Evolutionary conservation across 2,797 vertebrate genomes (phyloP).

Genomic region (Galagoides demidoff): DNA sequence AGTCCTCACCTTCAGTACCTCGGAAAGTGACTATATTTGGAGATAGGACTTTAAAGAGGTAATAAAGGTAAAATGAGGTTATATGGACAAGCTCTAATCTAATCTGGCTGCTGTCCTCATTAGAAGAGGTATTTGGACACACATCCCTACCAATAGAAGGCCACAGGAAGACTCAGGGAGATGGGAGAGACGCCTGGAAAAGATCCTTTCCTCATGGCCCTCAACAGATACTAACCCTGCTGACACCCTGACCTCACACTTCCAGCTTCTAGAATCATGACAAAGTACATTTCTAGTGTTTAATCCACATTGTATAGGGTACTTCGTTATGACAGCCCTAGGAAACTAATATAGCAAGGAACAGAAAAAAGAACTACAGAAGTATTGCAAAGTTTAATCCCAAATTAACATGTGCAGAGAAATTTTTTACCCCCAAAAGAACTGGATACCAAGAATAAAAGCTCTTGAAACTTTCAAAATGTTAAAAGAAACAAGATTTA

Average conservation of each 20-base stretch:
- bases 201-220: background rate
- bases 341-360: background rate
- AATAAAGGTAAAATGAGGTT: background rate
- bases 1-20: background rate
- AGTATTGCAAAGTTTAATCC: background rate
- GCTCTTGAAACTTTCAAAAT: slow-evolving; percentile 1
- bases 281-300: background rate
- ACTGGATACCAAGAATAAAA: background rate
- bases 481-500: background rate
- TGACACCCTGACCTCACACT: background rate
- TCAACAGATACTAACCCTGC: background rate
- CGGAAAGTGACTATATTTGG: background rate
- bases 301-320: background rate
- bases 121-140: background rate
- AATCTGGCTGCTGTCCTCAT: background rate
- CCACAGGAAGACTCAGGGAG: background rate
- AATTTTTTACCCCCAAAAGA: background rate
- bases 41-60: background rate
- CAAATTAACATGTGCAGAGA: slow-evolving; percentile 2
- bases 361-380: background rate
- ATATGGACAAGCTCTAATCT: background rate
- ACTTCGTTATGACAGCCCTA: background rate
- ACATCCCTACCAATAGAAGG: background rate
- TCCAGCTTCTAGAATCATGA: background rate
- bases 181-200: background rate